Percentiles rank a stretch among this genome's conserved stretches.
phyloP scores from a whole-genome alignment of 2,797 vertebrate genomes.

The Hippoglossus hippoglossus region DNA sequence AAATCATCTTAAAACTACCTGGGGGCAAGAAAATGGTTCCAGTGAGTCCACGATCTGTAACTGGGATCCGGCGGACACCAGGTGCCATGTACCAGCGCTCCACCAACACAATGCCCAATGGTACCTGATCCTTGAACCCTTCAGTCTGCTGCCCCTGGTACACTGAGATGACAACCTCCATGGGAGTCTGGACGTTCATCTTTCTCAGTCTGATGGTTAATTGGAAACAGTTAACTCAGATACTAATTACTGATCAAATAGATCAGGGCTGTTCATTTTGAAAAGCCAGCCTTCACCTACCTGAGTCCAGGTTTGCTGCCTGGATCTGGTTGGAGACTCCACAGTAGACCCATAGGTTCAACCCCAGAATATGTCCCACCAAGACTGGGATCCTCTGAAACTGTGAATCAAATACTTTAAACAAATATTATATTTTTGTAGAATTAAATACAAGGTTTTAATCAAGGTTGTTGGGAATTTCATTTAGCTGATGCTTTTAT shows the following conservation, averaged over 20 bases:
- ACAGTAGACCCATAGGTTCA: slow-evolving; percentile 82
- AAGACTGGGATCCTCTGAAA: slow-evolving; percentile 72
- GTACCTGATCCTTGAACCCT: slow-evolving; percentile 56
- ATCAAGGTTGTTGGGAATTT: too few relatives aligned
- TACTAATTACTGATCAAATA: neutral
- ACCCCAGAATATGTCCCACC: slow-evolving; percentile 81
- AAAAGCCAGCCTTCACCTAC: slow-evolving; percentile 32
- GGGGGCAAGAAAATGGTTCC: slow-evolving; percentile 79
- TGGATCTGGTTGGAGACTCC: slow-evolving; percentile 81
- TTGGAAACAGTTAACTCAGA: neutral
- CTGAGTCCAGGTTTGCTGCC: slow-evolving; percentile 78
- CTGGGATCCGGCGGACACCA: slow-evolving; percentile 70
- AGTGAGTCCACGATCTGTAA: slow-evolving; percentile 67
- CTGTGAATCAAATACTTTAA: slow-evolving; percentile 46
- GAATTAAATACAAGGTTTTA: too few relatives aligned
- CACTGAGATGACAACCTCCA: slow-evolving; percentile 72
- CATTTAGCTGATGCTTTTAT: too few relatives aligned
- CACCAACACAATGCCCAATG: slow-evolving; percentile 58
- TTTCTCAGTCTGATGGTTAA: slow-evolving; percentile 72
- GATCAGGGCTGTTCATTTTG: too few relatives aligned
- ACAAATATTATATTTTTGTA: too few relatives aligned
- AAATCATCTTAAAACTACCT: slow-evolving; percentile 64
- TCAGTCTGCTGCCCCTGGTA: slow-evolving; percentile 65
- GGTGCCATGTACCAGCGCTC: slow-evolving; percentile 81
- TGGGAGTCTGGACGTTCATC: slow-evolving; percentile 64